phyloP scores from a whole-genome alignment of 2,113 vertebrate species.

The Odocoileus hemionus region DNA sequence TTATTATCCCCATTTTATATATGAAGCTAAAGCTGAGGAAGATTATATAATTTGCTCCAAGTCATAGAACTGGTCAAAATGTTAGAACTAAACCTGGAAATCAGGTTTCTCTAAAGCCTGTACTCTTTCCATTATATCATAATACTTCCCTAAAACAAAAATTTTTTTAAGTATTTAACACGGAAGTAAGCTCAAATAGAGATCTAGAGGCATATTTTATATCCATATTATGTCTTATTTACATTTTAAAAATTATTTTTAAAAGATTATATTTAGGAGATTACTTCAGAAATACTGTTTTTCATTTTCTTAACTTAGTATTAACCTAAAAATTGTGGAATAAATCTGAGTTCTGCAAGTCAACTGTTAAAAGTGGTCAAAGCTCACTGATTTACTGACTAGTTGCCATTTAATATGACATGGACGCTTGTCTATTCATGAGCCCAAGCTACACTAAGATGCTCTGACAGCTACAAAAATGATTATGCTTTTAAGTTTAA shows the following conservation, averaged over 20 bases:
- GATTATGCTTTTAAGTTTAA: neutral
- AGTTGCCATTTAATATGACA: neutral
- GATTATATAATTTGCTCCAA: neutral
- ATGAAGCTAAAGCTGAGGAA: slow-evolving; percentile 19
- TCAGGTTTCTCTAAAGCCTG: neutral
- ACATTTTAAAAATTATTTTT: neutral
- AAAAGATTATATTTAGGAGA: neutral
- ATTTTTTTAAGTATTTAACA: neutral
- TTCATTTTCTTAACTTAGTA: slow-evolving; percentile 31
- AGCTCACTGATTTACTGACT: neutral
- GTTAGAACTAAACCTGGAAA: neutral
- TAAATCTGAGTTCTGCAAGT: slow-evolving; percentile 11
- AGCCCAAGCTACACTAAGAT: neutral
- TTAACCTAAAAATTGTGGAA: neutral
- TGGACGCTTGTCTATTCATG: neutral
- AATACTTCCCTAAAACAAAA: neutral
- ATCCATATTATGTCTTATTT: neutral
- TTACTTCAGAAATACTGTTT: neutral
- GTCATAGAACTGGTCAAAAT: neutral
- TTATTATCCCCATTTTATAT: slow-evolving; percentile 2
- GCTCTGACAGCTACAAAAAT: neutral
- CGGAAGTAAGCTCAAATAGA: neutral
- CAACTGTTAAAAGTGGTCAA: neutral
- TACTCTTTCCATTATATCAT: slow-evolving; percentile 13
- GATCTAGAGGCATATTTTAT: neutral